A percentile compares a stretch with the other conserved stretches of the same genome.
These are phyloP conservation scores for Cheilosia scutellata DNA, from an alignment of 2,888 invertebrate species.

Conservation along the genomic window DNA sequence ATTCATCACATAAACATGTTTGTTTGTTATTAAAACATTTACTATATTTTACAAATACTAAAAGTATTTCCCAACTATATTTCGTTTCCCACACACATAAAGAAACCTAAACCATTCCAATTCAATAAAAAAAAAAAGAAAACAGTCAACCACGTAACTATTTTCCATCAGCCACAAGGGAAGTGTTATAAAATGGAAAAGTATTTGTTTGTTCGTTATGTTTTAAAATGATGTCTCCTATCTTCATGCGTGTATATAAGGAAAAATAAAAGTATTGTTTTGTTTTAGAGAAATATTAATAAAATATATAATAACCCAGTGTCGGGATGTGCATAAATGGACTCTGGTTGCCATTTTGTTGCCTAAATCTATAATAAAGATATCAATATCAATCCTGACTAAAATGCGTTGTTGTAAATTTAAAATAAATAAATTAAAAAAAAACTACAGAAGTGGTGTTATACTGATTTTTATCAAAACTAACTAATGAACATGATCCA, in stretches of 20 bases:
- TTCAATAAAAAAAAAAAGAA: conserved; percentile 46
- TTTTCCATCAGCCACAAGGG: conserved; percentile 13
- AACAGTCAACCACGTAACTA: conserved; percentile 10
- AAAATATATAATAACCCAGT: conserved; percentile 33
- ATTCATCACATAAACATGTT: conserved; percentile 39
- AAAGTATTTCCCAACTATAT: conserved; percentile 48
- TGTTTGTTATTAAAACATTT: conserved; percentile 36
- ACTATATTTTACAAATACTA: conserved; percentile 38
- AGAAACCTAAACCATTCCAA: conserved; percentile 61
- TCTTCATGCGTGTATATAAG: conserved; percentile 67
- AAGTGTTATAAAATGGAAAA: conserved; percentile 34
- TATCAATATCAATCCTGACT: conserved; percentile 19
- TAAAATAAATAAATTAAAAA: conserved; percentile 6
- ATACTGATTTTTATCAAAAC: neutral
- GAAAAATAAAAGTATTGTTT: conserved; percentile 58
- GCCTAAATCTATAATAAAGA: conserved; percentile 18
- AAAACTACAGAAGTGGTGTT: neutral
- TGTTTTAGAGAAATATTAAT: conserved; percentile 54
- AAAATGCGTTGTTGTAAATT: conserved; percentile 61
- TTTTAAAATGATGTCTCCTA: conserved; percentile 20
- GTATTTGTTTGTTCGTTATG: conserved; percentile 48
- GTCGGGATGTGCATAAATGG: conserved; percentile 32
- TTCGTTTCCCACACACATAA: conserved; percentile 54
- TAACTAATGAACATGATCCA: too few species aligned
- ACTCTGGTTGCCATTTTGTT: conserved; percentile 23